These are phyloP conservation scores for Ammospiza caudacuta DNA, from an alignment of 2,113 vertebrate species.

Conservation along the genomic window DNA sequence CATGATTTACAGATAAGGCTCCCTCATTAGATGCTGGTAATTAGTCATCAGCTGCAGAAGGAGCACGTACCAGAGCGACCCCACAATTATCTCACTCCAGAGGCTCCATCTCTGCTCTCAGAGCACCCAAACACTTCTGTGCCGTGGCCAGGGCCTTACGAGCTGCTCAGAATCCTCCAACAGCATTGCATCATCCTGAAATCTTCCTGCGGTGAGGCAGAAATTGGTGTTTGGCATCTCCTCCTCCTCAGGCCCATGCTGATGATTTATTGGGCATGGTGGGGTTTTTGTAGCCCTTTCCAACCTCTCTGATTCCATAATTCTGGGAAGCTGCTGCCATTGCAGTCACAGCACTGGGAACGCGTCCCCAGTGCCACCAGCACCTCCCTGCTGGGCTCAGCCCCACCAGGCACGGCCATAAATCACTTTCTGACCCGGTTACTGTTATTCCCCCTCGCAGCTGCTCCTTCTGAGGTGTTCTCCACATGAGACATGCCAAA, in stretches of 20 bases:
- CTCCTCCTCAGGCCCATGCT: not conserved
- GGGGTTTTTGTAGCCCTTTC: not conserved
- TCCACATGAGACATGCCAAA: not conserved
- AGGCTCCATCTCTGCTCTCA: slow-evolving; percentile 43
- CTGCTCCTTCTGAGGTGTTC: not conserved
- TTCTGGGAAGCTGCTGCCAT: fast-evolving
- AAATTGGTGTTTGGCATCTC: not conserved
- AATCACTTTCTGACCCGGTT: not conserved
- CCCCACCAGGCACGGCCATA: fast-evolving
- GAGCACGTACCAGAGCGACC: slow-evolving; percentile 50
- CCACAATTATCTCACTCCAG: slow-evolving; percentile 62
- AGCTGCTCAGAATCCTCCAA: not conserved
- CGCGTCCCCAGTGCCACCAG: fast-evolving
- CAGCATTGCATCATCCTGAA: not conserved
- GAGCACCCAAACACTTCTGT: slow-evolving; percentile 58
- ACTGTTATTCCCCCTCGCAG: not conserved
- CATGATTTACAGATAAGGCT: slow-evolving; percentile 46
- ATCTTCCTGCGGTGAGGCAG: not conserved
- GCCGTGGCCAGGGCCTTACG: not conserved
- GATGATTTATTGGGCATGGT: not conserved
- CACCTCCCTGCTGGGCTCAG: not conserved
- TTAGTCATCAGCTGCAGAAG: slow-evolving; percentile 68
- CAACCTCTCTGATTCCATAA: not conserved
- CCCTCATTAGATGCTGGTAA: slow-evolving; percentile 65
- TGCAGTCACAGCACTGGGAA: not conserved